A percentile compares a stretch with the other conserved stretches of the same genome.
Conservation (phyloP, 2,888 invertebrate species). For the Miltochrista miniata region DNA sequence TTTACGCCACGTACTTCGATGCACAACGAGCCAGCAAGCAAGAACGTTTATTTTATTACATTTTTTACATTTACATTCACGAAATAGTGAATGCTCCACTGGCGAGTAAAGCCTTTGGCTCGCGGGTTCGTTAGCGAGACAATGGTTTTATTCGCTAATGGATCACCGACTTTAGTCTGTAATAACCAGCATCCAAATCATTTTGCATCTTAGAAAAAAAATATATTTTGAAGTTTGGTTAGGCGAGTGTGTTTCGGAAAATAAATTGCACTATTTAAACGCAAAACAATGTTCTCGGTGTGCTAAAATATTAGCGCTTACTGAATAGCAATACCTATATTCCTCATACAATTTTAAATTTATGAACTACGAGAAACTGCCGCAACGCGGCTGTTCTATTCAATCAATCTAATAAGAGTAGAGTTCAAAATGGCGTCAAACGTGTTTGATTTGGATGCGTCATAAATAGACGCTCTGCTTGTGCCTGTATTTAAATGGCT, state of each 20-base stretch:
- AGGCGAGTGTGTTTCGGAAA: conserved; percentile 25
- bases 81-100: too few relatives aligned
- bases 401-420: conserved; percentile 19
- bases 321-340: too few relatives aligned
- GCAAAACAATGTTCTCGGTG: conserved; percentile 8
- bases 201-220: neutral
- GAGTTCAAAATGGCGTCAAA: conserved; percentile 77
- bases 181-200: conserved; percentile 9
- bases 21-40: too few relatives aligned
- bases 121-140: too few relatives aligned
- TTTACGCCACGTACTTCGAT: too few relatives aligned
- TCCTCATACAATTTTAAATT: neutral
- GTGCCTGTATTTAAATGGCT: conserved; percentile 60
- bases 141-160: too few relatives aligned
- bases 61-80: too few relatives aligned
- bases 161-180: too few relatives aligned
- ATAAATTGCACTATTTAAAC: conserved; percentile 9
- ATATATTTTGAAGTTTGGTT: conserved; percentile 8
- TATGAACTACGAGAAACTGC: conserved; percentile 1
- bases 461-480: conserved; percentile 76
- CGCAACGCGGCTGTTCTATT: conserved; percentile 32
- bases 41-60: too few relatives aligned
- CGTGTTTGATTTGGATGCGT: conserved; percentile 65
- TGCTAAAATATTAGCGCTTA: neutral
- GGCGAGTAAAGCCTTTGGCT: too few relatives aligned